Evolutionary conservation across 2,797 vertebrate genomes (phyloP).

Genomic region (Semotilus atromaculatus): DNA sequence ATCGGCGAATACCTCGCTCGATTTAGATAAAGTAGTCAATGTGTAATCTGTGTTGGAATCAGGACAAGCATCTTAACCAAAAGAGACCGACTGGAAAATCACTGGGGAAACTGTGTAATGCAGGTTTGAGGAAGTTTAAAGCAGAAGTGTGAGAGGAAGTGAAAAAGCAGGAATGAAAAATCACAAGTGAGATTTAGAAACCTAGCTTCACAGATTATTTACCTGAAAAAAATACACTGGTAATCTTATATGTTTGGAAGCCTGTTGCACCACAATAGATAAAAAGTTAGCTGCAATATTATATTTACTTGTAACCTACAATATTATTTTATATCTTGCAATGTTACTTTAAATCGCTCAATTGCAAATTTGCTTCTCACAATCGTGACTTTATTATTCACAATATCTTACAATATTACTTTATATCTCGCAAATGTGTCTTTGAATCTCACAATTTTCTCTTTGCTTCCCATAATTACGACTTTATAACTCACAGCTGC

Average conservation of each 20-base stretch:
- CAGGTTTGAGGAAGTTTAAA: conserved; percentile 15
- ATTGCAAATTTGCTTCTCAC: background rate
- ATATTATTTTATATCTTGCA: background rate
- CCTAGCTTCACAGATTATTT: background rate
- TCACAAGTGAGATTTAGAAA: background rate
- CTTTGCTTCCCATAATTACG: background rate
- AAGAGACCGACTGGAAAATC: conserved; percentile 8
- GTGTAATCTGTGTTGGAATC: conserved; percentile 64
- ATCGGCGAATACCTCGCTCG: conserved; percentile 40
- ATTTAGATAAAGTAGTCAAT: conserved; percentile 48
- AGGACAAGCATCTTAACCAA: conserved; percentile 38
- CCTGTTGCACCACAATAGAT: background rate
- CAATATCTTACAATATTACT: background rate
- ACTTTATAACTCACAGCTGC: background rate
- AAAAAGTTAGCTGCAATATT: too few relatives aligned
- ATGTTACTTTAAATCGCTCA: background rate
- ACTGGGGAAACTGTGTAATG: background rate
- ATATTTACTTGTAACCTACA: background rate
- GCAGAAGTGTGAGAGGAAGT: background rate
- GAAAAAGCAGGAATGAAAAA: background rate
- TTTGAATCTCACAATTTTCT: background rate
- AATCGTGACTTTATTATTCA: background rate
- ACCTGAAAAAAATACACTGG: background rate
- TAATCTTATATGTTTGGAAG: background rate
- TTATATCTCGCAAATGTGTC: background rate